Evolutionary conservation across 1,140 invertebrate species (phyloP), one percentile per base, ranked within the genome.

Genomic region (Pemphigus obesinymphae): DNA sequence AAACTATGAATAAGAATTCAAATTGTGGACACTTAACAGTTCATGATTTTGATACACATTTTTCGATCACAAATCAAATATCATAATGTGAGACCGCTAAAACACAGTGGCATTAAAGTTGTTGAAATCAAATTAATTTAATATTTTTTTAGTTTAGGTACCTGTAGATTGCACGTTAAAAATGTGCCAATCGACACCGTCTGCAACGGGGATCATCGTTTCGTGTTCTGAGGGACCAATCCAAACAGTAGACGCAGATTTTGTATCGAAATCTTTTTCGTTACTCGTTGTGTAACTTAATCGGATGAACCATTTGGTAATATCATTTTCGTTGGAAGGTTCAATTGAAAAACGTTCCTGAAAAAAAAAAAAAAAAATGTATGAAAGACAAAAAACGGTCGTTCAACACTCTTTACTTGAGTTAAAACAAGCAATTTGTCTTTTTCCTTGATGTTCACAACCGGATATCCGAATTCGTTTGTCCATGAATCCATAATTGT

Each of bases 161-260:
- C 91, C 91, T 81, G 90, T 90, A 84, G 91, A 88, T 85, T 91
- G 89, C 31, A 92, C 84, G 84, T 95, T 95, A 6, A 92, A 88
- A 82, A 95, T 87, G 7, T 93, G 85, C 92, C 92, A 95, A 20
- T 89, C 86, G 48, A 89, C 85, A 1, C 86, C 84, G 82, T 84
- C 85, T 29, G 88, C 66, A 2, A 82, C 48, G 0, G 37, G 26
- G 13, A 80, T 17, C 8, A 5, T 10, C 6, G 76, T 80, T 26
- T 58, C 73, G 11, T 43, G 8, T 15, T 13, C 20, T 3, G 20
- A 20, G 13, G 76, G 76, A 10, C 45, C 37, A 55, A 80, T 5
- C 76, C 76, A 80, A n/a, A 43, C 10, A 1, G 23, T 11, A 3
- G 34, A 13, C 6, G 34, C 8, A 7, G 55, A 45, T 10, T 31